Evolutionary conservation across 2,113 vertebrate genomes (phyloP), one percentile per base, ranked within the genome.

Genomic region (Eupsittula cactorum): DNA sequence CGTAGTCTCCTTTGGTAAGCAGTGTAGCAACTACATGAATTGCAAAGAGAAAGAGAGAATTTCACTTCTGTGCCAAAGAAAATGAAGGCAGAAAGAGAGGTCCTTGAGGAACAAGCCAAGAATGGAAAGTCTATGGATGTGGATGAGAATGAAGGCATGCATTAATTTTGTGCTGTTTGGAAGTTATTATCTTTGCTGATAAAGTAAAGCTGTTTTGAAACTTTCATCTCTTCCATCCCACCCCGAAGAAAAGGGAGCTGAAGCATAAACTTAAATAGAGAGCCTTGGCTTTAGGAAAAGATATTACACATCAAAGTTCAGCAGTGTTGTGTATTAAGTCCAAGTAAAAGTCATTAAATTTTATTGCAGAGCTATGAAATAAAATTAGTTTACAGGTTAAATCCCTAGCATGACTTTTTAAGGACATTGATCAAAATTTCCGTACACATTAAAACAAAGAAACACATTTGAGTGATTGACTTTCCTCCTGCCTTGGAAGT

Each of bases 51-150:
- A 50, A 39, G 55, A 31, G 16, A 55, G 25, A 60, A n/a, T 86
- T 44, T 50, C 6, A 13, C 17, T 88, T 37, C 12, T 23, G 7
- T 64, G 20, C 18, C 42, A 35, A 35, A 59, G 63, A 53, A 79
- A 67, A 79, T 31, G 20, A 68, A 68, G 31, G 31, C 29, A 91
- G 63, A 41, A 47, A 63, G 41, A 68, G 39, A 52, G 16, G 25
- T 64, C 39, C 44, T 69, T 0, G 2, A 49, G 24, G 42, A 84
- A 3, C n/a, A 47, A 16, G 19, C 3, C 0, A 55, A 37, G 16
- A 24, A 64, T 4, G 8, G 9, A 42, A 63, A 64, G 28, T 28
- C 49, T 55, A 9, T n/a, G 21, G 63, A 47, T 19, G 7, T 59
- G 46, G 33, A 18, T 86, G 53, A 28, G 25, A 46, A 59, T 37